Evolutionary conservation across 2,888 invertebrate species (phyloP), one percentile per base, ranked within the genome.

Genomic region (Priocnemis perturbator): DNA sequence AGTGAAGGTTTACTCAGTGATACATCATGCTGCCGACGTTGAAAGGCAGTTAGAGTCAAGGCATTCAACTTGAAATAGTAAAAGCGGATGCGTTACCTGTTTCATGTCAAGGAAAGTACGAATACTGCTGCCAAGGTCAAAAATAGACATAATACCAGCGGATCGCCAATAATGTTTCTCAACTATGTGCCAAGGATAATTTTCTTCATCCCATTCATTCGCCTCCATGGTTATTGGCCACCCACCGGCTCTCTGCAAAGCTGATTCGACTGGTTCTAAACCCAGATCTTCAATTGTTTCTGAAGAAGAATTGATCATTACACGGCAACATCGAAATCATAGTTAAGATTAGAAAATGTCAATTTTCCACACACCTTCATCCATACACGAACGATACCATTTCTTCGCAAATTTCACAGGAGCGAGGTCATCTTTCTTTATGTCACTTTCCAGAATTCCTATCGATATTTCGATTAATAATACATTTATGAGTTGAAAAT

Each of bases 141-240:
- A 37, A 11, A 37, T 11, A 11, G 37, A 37, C 7, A 37, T 11
- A 19, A 50, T 19, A 9, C 50, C 50, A 17, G 50, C 5, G n/a
- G n/a, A 14, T 50, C 17, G 15, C 17, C 4, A 17, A 50, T 84
- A 85, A 64, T 75, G 70, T 56, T 72, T 61, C 15, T 83, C 83
- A 19, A 85, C 73, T 21, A 55, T 65, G 69, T 79, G 74, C 84
- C 84, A 85, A 4, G 66, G 63, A 23, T 80, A 72, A 2, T 73
- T 71, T 4, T 77, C 58, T 0, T 74, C 70, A 23, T 80, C 57
- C 85, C 85, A 85, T 69, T 85, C 83, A 0, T 74, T 77, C 0
- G 64, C 60, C 7, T 83, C 80, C 77, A 85, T 79, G 30, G 74
- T 70, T 59, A 85, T 69, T 0, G 84, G 84, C 85, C 84, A 84